phyloP scores from a whole-genome alignment of 2,113 vertebrate genomes.

The Phodopus roborovskii region DNA sequence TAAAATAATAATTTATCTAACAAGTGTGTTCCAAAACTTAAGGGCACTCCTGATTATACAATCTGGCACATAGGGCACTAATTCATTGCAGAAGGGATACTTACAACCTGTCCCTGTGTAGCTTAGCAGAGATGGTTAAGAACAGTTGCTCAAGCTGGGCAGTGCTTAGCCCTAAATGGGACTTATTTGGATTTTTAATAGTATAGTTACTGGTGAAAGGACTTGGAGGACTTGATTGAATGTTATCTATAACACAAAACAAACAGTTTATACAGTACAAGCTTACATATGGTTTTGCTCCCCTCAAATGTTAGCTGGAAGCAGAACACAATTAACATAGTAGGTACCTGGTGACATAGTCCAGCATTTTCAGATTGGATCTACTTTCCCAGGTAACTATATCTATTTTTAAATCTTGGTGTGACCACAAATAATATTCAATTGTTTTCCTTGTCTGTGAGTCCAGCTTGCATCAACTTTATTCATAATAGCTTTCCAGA shows the following conservation, averaged over 20 bases:
- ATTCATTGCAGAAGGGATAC: background rate
- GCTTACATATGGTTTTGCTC: background rate
- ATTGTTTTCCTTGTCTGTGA: background rate
- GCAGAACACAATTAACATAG: background rate
- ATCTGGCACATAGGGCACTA: background rate
- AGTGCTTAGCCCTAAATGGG: background rate
- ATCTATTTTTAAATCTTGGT: background rate
- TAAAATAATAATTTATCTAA: background rate
- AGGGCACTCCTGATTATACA: background rate
- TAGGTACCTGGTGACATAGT: background rate
- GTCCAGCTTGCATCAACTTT: background rate
- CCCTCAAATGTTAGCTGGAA: background rate
- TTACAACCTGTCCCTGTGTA: background rate
- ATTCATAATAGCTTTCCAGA: background rate
- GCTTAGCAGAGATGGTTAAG: background rate
- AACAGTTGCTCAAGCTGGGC: background rate
- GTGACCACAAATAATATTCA: background rate
- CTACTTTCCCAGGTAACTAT: background rate
- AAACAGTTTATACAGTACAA: background rate
- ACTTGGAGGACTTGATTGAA: slow-evolving; percentile 15
- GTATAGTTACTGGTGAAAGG: background rate
- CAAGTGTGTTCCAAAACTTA: background rate
- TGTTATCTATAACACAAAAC: background rate
- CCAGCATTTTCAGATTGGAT: background rate
- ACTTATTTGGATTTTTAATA: background rate